A percentile compares a stretch with the other conserved stretches of the same genome.
These are phyloP conservation scores for Australoheros scitulus DNA, from an alignment of 2,113 vertebrate species.

Conservation along the genomic window DNA sequence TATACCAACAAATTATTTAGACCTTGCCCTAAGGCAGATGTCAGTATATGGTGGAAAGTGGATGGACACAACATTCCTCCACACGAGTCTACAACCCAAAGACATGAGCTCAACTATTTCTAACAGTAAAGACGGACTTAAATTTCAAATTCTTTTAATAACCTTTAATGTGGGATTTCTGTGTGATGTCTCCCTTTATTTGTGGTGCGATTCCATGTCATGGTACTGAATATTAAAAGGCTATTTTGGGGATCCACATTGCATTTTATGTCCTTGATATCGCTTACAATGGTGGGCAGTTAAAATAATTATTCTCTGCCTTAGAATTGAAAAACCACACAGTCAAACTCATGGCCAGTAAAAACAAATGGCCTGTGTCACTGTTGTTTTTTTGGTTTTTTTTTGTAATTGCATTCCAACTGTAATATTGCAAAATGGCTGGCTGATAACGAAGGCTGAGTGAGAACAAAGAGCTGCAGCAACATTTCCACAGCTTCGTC, in stretches of 20 bases:
- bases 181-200: constrained; percentile 2
- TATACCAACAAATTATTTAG: constrained; percentile 50
- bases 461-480: constrained; percentile 47
- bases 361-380: constrained; percentile 49
- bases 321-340: constrained; percentile 46
- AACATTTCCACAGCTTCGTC: constrained; percentile 35
- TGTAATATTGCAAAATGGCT: constrained; percentile 7
- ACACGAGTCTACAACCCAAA: neutral
- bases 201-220: constrained; percentile 2
- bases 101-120: constrained; percentile 22
- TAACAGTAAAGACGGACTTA: neutral
- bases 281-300: constrained; percentile 36
- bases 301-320: constrained; percentile 41
- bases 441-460: constrained; percentile 11
- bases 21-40: neutral
- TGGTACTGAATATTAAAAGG: constrained; percentile 10
- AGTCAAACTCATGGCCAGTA: constrained; percentile 39
- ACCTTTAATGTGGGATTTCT: neutral
- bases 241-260: constrained; percentile 25
- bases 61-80: neutral
- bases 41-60: constrained; percentile 8
- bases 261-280: constrained; percentile 48
- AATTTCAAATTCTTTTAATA: constrained; percentile 22
- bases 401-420: constrained; percentile 36
- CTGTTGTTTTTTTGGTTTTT: constrained; percentile 2